Evolutionary conservation across 2,888 invertebrate species (phyloP).

Genomic region (Tetanocera ferruginea): DNA sequence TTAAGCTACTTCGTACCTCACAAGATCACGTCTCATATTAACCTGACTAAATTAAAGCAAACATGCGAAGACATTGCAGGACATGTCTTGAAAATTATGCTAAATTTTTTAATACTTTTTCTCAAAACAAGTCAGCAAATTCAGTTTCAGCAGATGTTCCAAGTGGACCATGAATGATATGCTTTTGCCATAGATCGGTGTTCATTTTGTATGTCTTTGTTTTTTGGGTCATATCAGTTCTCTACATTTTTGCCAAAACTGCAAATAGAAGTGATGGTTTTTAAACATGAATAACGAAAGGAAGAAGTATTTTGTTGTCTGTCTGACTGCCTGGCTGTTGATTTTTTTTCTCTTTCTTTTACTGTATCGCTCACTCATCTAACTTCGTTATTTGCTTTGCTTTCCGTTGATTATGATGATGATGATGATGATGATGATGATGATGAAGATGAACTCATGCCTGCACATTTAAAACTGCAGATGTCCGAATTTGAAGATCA

Average conservation of each 20-base stretch:
- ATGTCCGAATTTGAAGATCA: conserved; percentile 19
- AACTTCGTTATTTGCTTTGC: not conserved
- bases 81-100: not conserved
- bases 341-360: too few species aligned
- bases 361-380: not conserved
- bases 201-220: not conserved
- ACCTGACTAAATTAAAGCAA: too few species aligned
- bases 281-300: too few species aligned
- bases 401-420: conserved; percentile 4
- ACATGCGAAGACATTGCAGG: not conserved
- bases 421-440: conserved; percentile 4
- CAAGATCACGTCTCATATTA: not conserved
- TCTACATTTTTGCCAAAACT: not conserved
- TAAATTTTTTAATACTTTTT: not conserved
- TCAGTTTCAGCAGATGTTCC: conserved; percentile 7
- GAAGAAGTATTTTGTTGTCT: not conserved
- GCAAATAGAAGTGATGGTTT: not conserved
- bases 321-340: not conserved
- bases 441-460: conserved; percentile 15
- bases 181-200: not conserved
- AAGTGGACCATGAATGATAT: conserved; percentile 25
- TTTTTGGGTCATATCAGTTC: not conserved
- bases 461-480: conserved; percentile 16
- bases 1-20: not conserved
- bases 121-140: too few species aligned